These are phyloP conservation scores for Enteromius afrohamiltoni DNA, from an alignment of 2,797 vertebrate species.

Conservation along the genomic window DNA sequence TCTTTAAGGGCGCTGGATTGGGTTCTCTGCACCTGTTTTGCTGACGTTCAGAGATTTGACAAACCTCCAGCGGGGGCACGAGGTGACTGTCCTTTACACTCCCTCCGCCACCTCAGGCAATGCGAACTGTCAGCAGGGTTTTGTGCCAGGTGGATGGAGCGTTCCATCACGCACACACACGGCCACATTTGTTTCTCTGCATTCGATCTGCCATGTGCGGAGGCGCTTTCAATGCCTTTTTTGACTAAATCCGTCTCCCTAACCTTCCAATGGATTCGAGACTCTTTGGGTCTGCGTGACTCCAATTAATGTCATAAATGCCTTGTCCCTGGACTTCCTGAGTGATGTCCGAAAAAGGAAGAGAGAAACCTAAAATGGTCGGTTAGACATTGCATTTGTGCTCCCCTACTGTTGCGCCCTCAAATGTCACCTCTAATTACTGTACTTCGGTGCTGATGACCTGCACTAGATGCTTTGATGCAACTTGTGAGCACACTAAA, in stretches of 20 bases:
- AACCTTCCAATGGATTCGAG: background rate
- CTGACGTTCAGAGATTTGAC: conserved; percentile 24
- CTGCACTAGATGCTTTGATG: background rate
- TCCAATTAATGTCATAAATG: conserved; percentile 33
- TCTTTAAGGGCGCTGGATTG: background rate
- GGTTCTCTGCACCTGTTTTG: conserved; percentile 26
- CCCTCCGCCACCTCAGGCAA: conserved; percentile 9
- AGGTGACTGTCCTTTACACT: conserved; percentile 31
- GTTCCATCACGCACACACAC: background rate
- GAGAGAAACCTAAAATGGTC: conserved; percentile 16
- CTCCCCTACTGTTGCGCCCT: conserved; percentile 13
- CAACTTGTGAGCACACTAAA: background rate
- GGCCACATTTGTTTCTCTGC: conserved; percentile 16
- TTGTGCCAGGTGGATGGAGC: conserved; percentile 38
- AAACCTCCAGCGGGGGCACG: conserved; percentile 27
- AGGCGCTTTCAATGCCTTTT: conserved; percentile 26
- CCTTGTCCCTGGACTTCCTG: background rate
- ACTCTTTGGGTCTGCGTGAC: background rate
- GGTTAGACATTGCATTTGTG: conserved; percentile 16
- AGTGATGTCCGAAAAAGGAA: background rate
- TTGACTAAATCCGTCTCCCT: conserved; percentile 16
- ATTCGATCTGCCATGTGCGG: conserved; percentile 14
- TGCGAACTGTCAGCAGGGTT: conserved; percentile 44
- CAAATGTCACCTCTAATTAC: conserved; percentile 28
- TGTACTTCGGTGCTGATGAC: conserved; percentile 27